phyloP scores from a whole-genome alignment of 2,888 invertebrate species.

The Caenorhabditis japonica region DNA sequence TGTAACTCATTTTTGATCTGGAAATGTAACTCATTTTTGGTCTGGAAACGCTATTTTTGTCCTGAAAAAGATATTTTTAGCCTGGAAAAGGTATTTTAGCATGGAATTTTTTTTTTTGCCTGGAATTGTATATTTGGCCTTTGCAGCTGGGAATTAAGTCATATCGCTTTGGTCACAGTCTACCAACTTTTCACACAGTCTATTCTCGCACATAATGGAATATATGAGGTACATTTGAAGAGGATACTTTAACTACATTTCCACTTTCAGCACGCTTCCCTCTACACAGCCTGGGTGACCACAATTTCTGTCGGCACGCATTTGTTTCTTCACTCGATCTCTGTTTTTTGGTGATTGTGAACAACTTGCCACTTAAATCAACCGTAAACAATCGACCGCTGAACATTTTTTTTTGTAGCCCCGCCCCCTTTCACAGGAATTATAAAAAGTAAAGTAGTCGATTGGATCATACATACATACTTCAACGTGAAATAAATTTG shows the following conservation, averaged over 20 bases:
- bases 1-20: no score
- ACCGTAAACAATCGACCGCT: no score
- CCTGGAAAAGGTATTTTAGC: no score
- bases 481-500: neutral
- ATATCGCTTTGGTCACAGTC: constrained; percentile 25
- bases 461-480: neutral
- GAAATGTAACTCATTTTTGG: no score
- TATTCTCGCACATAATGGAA: constrained; percentile 13
- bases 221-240: constrained; percentile 12
- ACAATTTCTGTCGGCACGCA: constrained; percentile 35
- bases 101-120: no score
- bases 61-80: neutral
- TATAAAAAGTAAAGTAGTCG: neutral
- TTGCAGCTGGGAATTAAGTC: constrained; percentile 33
- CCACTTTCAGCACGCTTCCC: constrained; percentile 15
- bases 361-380: neutral
- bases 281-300: constrained; percentile 37
- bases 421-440: no score
- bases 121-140: no score
- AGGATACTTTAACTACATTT: neutral
- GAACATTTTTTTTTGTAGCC: no score
- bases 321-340: constrained; percentile 28
- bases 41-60: no score
- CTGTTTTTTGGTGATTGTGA: constrained; percentile 22
- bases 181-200: constrained; percentile 38